Evolutionary conservation across 2,113 vertebrate species (phyloP).

Genomic region (Sisor rabdophorus): DNA sequence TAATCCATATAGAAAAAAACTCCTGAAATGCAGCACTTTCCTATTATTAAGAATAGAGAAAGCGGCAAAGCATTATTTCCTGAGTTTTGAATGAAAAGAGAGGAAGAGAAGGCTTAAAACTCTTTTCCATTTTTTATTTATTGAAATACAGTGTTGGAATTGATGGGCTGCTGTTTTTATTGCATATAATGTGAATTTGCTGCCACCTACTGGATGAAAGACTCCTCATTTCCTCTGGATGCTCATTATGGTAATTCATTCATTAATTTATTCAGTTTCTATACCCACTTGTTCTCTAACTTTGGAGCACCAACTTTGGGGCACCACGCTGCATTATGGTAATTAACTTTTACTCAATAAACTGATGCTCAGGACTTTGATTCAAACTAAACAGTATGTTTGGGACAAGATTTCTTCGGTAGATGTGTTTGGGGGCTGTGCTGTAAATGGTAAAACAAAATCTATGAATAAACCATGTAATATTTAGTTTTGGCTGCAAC

Average conservation of each 20-base stretch:
- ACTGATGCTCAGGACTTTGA: background rate
- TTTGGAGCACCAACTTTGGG: no score
- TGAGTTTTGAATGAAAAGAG: conserved; percentile 7
- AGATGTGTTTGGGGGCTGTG: background rate
- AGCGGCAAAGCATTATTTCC: conserved; percentile 5
- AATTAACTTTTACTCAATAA: background rate
- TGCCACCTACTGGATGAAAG: conserved; percentile 36
- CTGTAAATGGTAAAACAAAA: background rate
- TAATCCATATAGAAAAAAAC: background rate
- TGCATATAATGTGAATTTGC: conserved; percentile 5
- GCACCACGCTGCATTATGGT: no score
- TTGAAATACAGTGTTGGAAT: background rate
- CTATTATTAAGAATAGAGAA: conserved; percentile 3
- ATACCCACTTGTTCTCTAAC: no score
- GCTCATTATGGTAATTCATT: no score
- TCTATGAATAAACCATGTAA: background rate
- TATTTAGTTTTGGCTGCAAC: background rate
- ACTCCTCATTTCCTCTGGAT: background rate
- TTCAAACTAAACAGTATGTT: background rate
- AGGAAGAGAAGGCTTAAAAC: conserved; percentile 3
- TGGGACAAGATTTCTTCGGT: background rate
- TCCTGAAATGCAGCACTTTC: conserved; percentile 21
- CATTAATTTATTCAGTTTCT: no score
- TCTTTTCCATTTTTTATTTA: conserved; percentile 5
- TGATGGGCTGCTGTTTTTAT: no score